phyloP scores from a whole-genome alignment of 2,797 vertebrate species.

The Pitangus sulphuratus region DNA sequence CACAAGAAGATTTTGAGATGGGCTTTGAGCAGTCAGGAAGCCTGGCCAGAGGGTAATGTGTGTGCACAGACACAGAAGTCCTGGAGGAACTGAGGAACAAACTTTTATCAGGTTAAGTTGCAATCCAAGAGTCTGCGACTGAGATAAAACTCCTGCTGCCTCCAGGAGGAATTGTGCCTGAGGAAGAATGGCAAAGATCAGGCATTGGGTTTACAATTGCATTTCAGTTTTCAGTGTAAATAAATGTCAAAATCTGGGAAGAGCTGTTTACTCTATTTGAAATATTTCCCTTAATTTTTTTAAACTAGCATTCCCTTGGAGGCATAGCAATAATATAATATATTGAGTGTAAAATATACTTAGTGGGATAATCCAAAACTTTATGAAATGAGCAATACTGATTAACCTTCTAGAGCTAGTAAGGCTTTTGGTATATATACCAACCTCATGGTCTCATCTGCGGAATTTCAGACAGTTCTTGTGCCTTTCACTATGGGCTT shows the following conservation, averaged over 20 bases:
- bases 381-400: background rate
- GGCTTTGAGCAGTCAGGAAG: background rate
- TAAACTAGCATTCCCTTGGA: background rate
- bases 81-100: background rate
- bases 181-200: background rate
- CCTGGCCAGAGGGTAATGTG: accelerated
- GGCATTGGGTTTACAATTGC: background rate
- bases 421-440: background rate
- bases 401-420: background rate
- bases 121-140: background rate
- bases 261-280: background rate
- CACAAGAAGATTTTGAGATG: background rate
- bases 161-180: constrained; percentile 15
- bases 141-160: background rate
- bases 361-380: background rate
- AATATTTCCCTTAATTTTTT: background rate
- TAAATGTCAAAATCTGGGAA: background rate
- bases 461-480: background rate
- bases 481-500: background rate
- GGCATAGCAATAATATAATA: background rate
- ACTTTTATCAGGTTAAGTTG: background rate
- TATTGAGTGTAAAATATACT: constrained; percentile 3
- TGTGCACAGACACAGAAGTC: background rate
- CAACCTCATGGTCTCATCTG: background rate
- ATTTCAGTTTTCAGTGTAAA: constrained; percentile 14